Conservation (phyloP, 2,113 vertebrate genomes). For the Junco hyemalis region DNA sequence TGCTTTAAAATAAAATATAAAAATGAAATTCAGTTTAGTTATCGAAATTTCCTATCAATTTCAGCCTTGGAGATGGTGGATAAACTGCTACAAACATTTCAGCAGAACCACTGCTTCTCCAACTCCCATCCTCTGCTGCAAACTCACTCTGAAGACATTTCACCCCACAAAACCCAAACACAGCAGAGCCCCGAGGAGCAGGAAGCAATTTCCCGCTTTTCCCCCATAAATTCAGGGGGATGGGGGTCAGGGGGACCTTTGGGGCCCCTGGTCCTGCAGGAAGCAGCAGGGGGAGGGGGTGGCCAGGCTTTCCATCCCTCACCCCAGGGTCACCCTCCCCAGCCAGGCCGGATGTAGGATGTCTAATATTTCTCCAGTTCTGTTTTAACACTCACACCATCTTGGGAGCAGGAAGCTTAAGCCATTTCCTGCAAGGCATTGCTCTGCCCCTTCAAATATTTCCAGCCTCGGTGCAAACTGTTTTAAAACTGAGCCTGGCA, state of each 20-base stretch:
- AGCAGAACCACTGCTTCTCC: not conserved
- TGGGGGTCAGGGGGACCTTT: not conserved
- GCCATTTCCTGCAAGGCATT: slow-evolving; percentile 55
- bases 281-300: not conserved
- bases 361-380: slow-evolving; percentile 38
- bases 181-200: not conserved
- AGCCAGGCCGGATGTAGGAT: slow-evolving; percentile 26
- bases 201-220: not conserved
- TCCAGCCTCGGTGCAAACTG: not conserved
- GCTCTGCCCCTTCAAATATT: slow-evolving; percentile 31
- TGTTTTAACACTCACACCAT: slow-evolving; percentile 50
- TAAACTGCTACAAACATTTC: not conserved
- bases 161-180: not conserved
- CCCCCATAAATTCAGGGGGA: not conserved
- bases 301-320: not conserved
- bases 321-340: slow-evolving; percentile 1
- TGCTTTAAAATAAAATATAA: not conserved
- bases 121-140: not conserved
- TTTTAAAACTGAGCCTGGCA: not conserved
- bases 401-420: slow-evolving; percentile 51
- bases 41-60: not conserved
- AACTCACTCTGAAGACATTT: not conserved
- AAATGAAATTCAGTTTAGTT: not conserved
- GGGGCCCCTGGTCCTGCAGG: not conserved
- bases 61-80: not conserved